Base-by-base conservation (phyloP, 2,888 invertebrate species). In the Cantharis nigra region DNA sequence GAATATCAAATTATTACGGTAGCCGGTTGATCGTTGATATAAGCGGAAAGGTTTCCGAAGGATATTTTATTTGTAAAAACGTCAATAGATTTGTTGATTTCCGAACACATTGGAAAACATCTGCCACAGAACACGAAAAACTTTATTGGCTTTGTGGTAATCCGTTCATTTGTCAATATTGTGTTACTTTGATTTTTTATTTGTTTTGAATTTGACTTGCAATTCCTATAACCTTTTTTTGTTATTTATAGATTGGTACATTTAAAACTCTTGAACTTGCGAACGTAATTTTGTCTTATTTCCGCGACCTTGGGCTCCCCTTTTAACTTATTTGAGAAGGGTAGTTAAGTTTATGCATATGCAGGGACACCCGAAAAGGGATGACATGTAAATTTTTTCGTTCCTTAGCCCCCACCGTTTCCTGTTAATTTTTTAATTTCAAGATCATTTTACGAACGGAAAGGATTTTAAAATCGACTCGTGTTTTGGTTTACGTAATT, bases 261-360 rank as follows among this genome's bases (percentile, higher is more conserved):
- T 49, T 49, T 49, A 49, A 49, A 49, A n/a, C 49, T 49, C 49
- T 13, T 49, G n/a, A 49, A 49, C 49, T 49, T 49, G 49, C 49
- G 10, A n/a, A 49, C 49, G 9, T n/a, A 49, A 49, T 49, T 49
- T 49, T 49, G 49, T 49, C 23, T 65, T 23, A 67, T 67, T 67
- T 67, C 26, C 69, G 26, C 73, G 70, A 72, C 71, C 74, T 72
- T 74, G 77, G 70, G 67, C 20, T 23, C 71, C 72, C 77, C 74
- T 73, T 33, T 23, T 67, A 30, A 62, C 64, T 73, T 67, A 49
- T 71, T 74, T 71, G 64, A 73, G 73, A 65, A 73, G 77, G 77
- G 77, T 74, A 73, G 77, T 77, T 74, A 70, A 18, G 76, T 65
- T 71, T 73, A 74, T 77, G 72, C 77, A 77, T 77, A 77, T 77